A percentile compares a stretch with the other conserved stretches of the same genome.
Conservation (phyloP, 2,797 vertebrate species). For the Megalops cyprinoides region DNA sequence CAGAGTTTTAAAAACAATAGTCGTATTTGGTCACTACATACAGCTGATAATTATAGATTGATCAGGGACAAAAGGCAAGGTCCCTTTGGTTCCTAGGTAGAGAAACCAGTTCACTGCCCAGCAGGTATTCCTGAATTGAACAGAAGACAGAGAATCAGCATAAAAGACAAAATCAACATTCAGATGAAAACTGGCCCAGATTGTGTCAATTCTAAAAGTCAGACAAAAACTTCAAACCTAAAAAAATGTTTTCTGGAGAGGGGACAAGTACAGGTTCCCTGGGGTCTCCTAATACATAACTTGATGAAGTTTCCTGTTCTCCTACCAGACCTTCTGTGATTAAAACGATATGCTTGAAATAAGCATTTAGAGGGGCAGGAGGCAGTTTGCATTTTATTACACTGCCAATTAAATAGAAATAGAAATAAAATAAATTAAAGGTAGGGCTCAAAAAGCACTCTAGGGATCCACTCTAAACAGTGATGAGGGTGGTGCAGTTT, state of each 20-base stretch:
- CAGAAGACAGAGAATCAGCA: too few relatives aligned
- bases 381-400: slow-evolving; percentile 67
- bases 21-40: too few relatives aligned
- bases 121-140: neutral
- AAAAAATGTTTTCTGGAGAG: slow-evolving; percentile 48
- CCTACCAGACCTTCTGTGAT: slow-evolving; percentile 67
- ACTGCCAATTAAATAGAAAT: slow-evolving; percentile 60
- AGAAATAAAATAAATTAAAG: slow-evolving; percentile 61
- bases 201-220: neutral
- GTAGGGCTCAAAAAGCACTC: slow-evolving; percentile 49
- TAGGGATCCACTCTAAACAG: slow-evolving; percentile 38
- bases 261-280: slow-evolving; percentile 57
- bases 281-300: slow-evolving; percentile 63
- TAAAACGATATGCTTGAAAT: slow-evolving; percentile 69
- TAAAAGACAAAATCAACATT: neutral
- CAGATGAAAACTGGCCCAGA: neutral
- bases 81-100: too few relatives aligned
- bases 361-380: slow-evolving; percentile 64
- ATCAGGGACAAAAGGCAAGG: neutral
- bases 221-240: slow-evolving; percentile 13
- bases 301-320: slow-evolving; percentile 77
- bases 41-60: neutral
- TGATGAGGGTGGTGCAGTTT: slow-evolving; percentile 14
- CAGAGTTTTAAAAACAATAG: too few relatives aligned
- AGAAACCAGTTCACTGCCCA: neutral